phyloP scores from a whole-genome alignment of 2,113 vertebrate genomes.

The Larimichthys polyactis region DNA sequence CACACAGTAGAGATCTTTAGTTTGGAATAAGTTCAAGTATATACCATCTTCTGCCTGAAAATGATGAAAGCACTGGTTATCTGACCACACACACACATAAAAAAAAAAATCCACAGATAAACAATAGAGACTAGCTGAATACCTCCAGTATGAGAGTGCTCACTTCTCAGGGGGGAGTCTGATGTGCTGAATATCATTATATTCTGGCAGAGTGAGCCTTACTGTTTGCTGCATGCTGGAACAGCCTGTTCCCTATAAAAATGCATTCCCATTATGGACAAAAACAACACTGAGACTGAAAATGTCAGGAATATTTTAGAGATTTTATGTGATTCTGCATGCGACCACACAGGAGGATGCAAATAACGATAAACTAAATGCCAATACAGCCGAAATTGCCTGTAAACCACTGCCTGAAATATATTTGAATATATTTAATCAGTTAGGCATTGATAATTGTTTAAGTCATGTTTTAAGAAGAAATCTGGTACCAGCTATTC shows the following conservation, averaged over 20 bases:
- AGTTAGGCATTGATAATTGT: no score
- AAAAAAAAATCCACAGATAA: background rate
- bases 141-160: background rate
- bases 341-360: background rate
- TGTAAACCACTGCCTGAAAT: background rate
- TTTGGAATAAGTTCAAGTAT: background rate
- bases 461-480: no score
- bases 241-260: conserved; percentile 57
- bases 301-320: conserved; percentile 67
- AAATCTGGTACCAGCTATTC: background rate
- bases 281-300: conserved; percentile 67
- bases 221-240: conserved; percentile 59
- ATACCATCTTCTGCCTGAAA: background rate
- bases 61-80: background rate
- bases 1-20: background rate
- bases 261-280: conserved; percentile 54
- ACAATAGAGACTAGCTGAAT: conserved; percentile 25
- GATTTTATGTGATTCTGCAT: conserved; percentile 57
- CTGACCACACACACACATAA: background rate
- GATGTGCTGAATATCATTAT: conserved; percentile 54
- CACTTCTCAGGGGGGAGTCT: conserved; percentile 30
- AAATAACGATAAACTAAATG: conserved; percentile 48
- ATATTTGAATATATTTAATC: no score
- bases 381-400: conserved; percentile 44
- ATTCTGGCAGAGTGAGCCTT: conserved; percentile 35